Evolutionary conservation across 2,797 vertebrate species (phyloP).

Genomic region (Halcyon smyrnensis): DNA sequence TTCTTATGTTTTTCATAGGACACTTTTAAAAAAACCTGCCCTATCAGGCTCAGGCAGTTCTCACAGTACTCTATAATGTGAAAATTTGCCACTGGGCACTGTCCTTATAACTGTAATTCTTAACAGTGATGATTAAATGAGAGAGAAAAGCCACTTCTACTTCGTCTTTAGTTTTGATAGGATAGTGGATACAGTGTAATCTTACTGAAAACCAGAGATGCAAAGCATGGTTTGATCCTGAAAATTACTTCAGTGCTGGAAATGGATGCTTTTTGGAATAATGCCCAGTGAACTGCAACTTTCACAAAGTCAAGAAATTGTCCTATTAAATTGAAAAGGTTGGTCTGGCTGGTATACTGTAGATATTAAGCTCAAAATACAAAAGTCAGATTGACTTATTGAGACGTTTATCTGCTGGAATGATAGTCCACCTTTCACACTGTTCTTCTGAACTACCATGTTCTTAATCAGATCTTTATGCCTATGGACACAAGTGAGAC

Average conservation of each 20-base stretch:
- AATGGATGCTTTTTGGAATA: slow-evolving; percentile 29
- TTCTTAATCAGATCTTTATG: background rate
- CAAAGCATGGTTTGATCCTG: slow-evolving; percentile 13
- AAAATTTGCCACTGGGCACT: background rate
- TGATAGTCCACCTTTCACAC: background rate
- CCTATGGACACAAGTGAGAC: background rate
- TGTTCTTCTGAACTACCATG: background rate
- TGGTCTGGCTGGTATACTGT: background rate
- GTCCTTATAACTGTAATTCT: background rate
- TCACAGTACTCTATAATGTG: background rate
- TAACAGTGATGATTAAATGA: background rate
- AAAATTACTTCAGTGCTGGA: background rate
- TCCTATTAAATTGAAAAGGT: slow-evolving; percentile 43
- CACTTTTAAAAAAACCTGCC: background rate
- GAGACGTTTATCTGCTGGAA: slow-evolving; percentile 34
- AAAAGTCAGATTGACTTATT: slow-evolving; percentile 24
- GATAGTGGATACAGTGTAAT: background rate
- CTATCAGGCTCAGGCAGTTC: background rate
- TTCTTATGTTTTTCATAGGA: background rate
- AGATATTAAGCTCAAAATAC: slow-evolving; percentile 12
- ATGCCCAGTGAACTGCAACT: slow-evolving; percentile 12
- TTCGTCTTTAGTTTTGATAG: background rate
- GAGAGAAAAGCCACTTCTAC: background rate
- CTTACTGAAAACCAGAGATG: slow-evolving; percentile 11
- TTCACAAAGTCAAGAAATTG: background rate